Evolutionary conservation across 2,113 vertebrate genomes (phyloP).

Genomic region (Actenoides hombroni): DNA sequence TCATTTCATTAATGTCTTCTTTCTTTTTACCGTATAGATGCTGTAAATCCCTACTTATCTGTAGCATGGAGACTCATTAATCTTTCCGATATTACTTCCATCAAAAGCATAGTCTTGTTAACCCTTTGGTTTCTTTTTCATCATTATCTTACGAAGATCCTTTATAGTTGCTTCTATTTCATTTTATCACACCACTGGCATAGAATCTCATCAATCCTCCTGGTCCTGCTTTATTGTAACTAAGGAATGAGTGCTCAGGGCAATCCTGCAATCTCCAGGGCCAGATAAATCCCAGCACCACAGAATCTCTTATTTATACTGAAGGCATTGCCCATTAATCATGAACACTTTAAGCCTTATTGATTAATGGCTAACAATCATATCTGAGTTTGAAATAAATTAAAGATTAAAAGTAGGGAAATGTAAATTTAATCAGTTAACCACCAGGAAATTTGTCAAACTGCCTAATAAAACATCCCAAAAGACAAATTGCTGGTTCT

Average conservation of each 20-base stretch:
- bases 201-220: neutral
- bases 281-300: neutral
- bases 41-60: neutral
- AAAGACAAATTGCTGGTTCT: constrained; percentile 24
- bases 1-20: neutral
- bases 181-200: neutral
- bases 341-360: neutral
- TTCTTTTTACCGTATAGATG: neutral
- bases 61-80: neutral
- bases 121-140: neutral
- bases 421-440: constrained; percentile 32
- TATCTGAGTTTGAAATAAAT: constrained; percentile 40
- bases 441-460: constrained; percentile 18
- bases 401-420: constrained; percentile 35
- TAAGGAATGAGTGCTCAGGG: neutral
- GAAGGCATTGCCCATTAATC: constrained; percentile 21
- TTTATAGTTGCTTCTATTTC: neutral
- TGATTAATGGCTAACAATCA: constrained; percentile 34
- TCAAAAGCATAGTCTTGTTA: neutral
- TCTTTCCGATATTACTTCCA: neutral
- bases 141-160: neutral
- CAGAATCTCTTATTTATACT: constrained; percentile 16
- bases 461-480: neutral
- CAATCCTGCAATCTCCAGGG: neutral
- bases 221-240: neutral